Base-by-base conservation (phyloP, 2,113 vertebrate species). In the Myxocyprinus asiaticus region DNA sequence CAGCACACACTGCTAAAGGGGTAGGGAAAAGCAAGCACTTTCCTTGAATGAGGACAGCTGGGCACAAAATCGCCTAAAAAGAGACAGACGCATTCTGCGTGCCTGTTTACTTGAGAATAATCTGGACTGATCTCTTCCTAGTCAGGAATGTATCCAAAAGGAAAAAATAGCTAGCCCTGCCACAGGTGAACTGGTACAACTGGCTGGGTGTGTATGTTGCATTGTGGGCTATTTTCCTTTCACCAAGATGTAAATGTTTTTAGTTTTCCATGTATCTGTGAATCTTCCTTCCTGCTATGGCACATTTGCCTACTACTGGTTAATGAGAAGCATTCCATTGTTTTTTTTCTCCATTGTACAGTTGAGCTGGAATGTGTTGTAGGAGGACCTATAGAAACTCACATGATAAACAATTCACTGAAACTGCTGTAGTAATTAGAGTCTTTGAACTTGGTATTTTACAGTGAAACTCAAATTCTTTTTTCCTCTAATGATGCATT, bases 241-340 rank as follows among this genome's bases (percentile, higher is more conserved):
- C n/a, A 6, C 11, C 53, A 11, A 11, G 9, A 2, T 72, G 11
- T 10, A 0, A n/a, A 4, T 76, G 6, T 72, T 14, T n/a, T 9
- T 48, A 6, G 22, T 33, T 33, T 67, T 9, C 10, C 7, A 48
- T 58, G 64, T 15, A 67, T 43, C 2, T 55, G n/a, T 71, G 71
- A 12, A 50, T 71, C 4, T 33, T 33, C 73, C 44, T 72, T 76
- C 22, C 22, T 33, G 22, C 3, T 33, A 33, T 33, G 22, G 22
- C 22, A 33, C 22, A 33, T 33, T 33, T 33, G 22, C 22, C 3
- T 33, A 33, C 22, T 33, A 33, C 22, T 33, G 51, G 51, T 72
- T 64, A 78, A 81, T 64, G 53, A 71, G 44, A 33, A 78, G 64
- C 81, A 84, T 86, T 85, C 83, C 80, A 78, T 14, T 3, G 58